Conservation (phyloP, 2,888 invertebrate species). For the Alviniconcha strummeri region DNA sequence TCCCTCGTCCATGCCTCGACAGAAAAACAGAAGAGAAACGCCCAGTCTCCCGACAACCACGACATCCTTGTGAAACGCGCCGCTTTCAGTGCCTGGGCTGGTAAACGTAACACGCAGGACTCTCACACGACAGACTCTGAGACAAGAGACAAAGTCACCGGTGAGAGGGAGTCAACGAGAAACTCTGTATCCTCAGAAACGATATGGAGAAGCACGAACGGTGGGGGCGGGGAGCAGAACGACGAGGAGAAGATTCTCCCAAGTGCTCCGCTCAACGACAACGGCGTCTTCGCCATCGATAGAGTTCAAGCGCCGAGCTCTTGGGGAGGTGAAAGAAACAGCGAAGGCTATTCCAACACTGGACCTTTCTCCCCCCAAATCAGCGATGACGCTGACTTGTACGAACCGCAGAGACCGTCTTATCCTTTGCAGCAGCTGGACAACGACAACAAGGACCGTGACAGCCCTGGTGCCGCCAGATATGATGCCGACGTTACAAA, state of each 20-base stretch:
- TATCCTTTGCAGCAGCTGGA: no score
- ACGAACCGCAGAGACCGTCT: no score
- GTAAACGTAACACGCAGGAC: not conserved
- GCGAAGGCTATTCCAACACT: not conserved
- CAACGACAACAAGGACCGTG: no score
- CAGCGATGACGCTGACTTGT: no score
- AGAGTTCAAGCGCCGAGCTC: no score
- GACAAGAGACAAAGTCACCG: not conserved
- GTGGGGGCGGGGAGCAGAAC: not conserved
- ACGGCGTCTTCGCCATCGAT: no score
- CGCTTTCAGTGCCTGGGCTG: conserved; percentile 14
- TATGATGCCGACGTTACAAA: no score
- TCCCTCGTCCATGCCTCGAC: not conserved
- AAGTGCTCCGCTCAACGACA: no score
- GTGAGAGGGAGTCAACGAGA: not conserved
- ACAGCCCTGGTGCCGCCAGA: no score
- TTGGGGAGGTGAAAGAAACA: not conserved
- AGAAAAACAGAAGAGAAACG: not conserved
- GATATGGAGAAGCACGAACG: not conserved
- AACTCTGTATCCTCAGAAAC: not conserved
- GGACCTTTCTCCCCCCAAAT: no score
- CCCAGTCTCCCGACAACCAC: not conserved
- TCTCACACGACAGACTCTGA: not conserved
- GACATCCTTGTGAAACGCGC: not conserved
- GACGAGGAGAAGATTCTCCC: no score